phyloP scores from a whole-genome alignment of 2,888 invertebrate genomes.

The Acanthacorydalis orientalis region DNA sequence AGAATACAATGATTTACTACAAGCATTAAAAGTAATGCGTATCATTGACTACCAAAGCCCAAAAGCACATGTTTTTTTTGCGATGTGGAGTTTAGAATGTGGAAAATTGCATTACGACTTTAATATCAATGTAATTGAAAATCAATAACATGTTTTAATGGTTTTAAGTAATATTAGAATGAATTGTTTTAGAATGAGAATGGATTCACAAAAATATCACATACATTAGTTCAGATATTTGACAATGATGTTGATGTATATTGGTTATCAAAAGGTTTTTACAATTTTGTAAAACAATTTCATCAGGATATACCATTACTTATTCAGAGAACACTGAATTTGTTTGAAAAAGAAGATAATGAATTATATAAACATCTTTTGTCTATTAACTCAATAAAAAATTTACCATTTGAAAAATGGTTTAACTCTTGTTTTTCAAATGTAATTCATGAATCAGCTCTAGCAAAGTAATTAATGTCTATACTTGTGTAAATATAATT shows the following conservation, averaged over 20 bases:
- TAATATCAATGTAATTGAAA: constrained; percentile 25
- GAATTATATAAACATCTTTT: constrained; percentile 51
- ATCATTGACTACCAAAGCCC: constrained; percentile 45
- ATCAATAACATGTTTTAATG: not conserved
- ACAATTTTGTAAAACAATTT: constrained; percentile 47
- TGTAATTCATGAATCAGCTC: constrained; percentile 56
- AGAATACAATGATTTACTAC: constrained; percentile 57
- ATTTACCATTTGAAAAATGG: constrained; percentile 59
- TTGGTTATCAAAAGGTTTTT: constrained; percentile 67
- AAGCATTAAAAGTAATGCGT: constrained; percentile 50
- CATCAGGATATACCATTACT: constrained; percentile 45
- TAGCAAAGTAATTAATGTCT: constrained; percentile 44
- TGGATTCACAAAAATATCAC: constrained; percentile 46
- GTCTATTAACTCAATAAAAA: constrained; percentile 43
- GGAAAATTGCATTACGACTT: constrained; percentile 40
- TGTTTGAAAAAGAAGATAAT: constrained; percentile 64
- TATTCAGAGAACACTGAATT: constrained; percentile 43
- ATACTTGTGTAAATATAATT: constrained; percentile 2
- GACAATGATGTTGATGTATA: constrained; percentile 63
- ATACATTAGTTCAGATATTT: constrained; percentile 51
- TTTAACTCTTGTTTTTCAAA: constrained; percentile 71
- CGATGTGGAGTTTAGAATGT: constrained; percentile 69
- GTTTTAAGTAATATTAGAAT: not conserved
- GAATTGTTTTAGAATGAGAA: constrained; percentile 28
- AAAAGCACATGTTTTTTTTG: constrained; percentile 48